phyloP scores from a whole-genome alignment of 92 coral and sea anemone species.

The Bergia puertoricense region DNA sequence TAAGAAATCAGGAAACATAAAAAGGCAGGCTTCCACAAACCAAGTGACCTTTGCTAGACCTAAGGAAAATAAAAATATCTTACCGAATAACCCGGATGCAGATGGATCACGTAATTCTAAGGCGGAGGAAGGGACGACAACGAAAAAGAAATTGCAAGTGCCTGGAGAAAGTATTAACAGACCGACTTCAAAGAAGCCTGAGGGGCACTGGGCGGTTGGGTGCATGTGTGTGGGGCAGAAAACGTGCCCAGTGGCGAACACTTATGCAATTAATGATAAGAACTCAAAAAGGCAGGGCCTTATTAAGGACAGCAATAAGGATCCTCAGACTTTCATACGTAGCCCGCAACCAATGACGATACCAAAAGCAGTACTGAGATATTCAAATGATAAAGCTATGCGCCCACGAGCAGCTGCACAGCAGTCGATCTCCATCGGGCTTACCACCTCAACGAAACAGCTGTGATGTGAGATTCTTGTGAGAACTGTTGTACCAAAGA shows the following conservation, averaged over 20 bases:
- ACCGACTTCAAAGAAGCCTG: slow-evolving; percentile 46
- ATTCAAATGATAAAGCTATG: slow-evolving; percentile 58
- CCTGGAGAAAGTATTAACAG: slow-evolving; percentile 30
- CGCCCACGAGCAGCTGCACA: slow-evolving; percentile 55
- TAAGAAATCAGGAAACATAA: slow-evolving; percentile 49
- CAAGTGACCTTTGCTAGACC: slow-evolving; percentile 65
- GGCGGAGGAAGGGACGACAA: slow-evolving; percentile 28
- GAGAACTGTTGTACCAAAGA: too few relatives aligned
- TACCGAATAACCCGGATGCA: slow-evolving; percentile 13
- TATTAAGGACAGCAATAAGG: slow-evolving; percentile 32
- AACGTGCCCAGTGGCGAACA: slow-evolving; percentile 49
- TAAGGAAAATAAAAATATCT: slow-evolving; percentile 55
- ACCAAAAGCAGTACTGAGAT: slow-evolving; percentile 81
- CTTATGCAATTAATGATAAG: slow-evolving; percentile 54
- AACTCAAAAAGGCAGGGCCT: slow-evolving; percentile 48
- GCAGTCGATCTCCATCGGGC: slow-evolving; percentile 74
- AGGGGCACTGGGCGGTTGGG: slow-evolving; percentile 78
- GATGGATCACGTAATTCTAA: slow-evolving; percentile 27
- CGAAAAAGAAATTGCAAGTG: not conserved
- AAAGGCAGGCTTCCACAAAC: slow-evolving; percentile 48
- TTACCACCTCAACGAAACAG: slow-evolving; percentile 37
- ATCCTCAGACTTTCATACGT: slow-evolving; percentile 23
- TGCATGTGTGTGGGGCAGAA: slow-evolving; percentile 46
- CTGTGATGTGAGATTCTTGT: not conserved
- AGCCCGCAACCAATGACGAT: slow-evolving; percentile 65